Conservation (phyloP, 2,888 invertebrate genomes). For the Poecilus cupreus region DNA sequence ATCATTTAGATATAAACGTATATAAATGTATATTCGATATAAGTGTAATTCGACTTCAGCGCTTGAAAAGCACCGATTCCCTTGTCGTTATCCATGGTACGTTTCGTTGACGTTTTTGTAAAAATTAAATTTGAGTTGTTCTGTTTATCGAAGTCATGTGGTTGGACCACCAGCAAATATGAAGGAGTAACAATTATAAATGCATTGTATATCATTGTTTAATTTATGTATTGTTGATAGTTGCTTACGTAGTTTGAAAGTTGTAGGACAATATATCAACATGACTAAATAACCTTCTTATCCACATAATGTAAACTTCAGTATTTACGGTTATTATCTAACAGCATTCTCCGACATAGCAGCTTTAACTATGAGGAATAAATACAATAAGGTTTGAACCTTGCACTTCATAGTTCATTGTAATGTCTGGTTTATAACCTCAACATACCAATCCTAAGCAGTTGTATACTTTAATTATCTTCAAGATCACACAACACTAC, state of each 20-base stretch:
- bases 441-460: not conserved
- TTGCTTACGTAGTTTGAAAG: not conserved
- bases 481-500: conserved; percentile 31
- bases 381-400: conserved; percentile 27
- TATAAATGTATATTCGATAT: too few species aligned
- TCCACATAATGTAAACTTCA: conserved; percentile 6
- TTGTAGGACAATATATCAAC: conserved; percentile 24
- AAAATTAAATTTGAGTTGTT: too few species aligned
- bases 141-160: too few species aligned
- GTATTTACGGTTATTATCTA: conserved; percentile 22
- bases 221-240: conserved; percentile 14
- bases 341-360: conserved; percentile 10
- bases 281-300: conserved; percentile 16
- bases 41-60: too few species aligned
- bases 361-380: conserved; percentile 20
- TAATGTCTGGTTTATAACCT: conserved; percentile 24
- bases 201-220: conserved; percentile 1
- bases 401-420: conserved; percentile 38
- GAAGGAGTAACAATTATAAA: not conserved
- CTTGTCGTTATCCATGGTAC: too few species aligned
- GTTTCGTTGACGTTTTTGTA: too few species aligned
- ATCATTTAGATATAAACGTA: too few species aligned
- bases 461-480: conserved; percentile 29
- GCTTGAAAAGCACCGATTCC: too few species aligned
- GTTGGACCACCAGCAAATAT: too few species aligned